Evolutionary conservation across 2,797 vertebrate genomes (phyloP).

Genomic region (Amphiprion clarkii): DNA sequence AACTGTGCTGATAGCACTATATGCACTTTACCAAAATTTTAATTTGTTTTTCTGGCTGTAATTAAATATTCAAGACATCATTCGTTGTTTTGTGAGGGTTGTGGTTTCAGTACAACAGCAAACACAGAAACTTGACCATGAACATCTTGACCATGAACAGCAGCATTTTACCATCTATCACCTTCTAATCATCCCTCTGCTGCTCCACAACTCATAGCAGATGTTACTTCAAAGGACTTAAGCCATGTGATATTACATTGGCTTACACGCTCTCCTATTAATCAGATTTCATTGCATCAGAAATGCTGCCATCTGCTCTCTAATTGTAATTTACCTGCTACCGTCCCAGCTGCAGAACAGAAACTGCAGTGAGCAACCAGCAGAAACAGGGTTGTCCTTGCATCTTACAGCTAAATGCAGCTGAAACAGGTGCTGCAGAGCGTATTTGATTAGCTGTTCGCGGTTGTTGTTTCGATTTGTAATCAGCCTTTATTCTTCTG

Average conservation of each 20-base stretch:
- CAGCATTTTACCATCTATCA: no score
- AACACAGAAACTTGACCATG: no score
- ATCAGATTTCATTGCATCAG: constrained; percentile 27
- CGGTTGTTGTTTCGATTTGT: constrained; percentile 54
- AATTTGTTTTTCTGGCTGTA: no score
- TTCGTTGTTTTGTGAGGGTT: no score
- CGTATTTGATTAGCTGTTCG: not conserved
- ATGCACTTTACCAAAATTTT: no score
- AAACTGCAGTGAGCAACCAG: constrained; percentile 2
- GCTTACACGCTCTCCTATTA: constrained; percentile 1
- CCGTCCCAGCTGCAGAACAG: constrained; percentile 4
- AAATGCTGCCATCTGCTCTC: constrained; percentile 21
- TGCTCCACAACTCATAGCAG: not conserved
- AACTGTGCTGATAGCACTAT: no score
- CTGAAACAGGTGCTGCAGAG: not conserved
- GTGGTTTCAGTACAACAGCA: no score
- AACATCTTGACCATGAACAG: no score
- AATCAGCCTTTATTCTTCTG: not conserved
- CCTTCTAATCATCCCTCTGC: no score
- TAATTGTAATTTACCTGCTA: constrained; percentile 19
- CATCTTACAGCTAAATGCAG: no score
- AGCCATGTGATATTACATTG: constrained; percentile 9
- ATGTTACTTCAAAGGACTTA: constrained; percentile 31
- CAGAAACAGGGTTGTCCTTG: no score
- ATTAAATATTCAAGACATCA: no score